phyloP scores from a whole-genome alignment of 2,888 invertebrate genomes.

The Mechanitis messenoides region DNA sequence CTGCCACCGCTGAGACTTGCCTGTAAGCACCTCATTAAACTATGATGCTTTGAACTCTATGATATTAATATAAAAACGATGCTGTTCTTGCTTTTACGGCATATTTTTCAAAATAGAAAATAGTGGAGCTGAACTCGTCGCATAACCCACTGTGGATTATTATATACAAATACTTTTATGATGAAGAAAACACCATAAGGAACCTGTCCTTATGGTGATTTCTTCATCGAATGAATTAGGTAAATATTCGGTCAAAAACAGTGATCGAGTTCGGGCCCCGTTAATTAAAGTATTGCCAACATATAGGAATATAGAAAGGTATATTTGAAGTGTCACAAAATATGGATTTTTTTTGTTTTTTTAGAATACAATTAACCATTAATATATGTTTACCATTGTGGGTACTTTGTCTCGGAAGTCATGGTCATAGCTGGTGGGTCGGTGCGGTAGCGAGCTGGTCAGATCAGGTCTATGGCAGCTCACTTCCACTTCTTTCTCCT shows the following conservation, averaged over 20 bases:
- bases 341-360: not conserved
- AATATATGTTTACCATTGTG: conserved; percentile 48
- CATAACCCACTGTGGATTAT: too few relatives aligned
- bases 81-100: too few relatives aligned
- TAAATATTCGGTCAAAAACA: too few relatives aligned
- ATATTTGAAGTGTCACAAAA: too few relatives aligned
- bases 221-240: too few relatives aligned
- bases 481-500: conserved; percentile 53
- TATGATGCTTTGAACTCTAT: too few relatives aligned
- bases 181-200: too few relatives aligned
- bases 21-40: conserved; percentile 34
- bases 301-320: too few relatives aligned
- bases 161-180: too few relatives aligned
- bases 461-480: conserved; percentile 48
- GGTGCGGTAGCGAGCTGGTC: conserved; percentile 41
- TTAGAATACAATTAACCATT: not conserved
- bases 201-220: too few relatives aligned
- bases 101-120: not conserved
- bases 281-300: too few relatives aligned
- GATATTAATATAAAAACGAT: conserved; percentile 4
- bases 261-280: too few relatives aligned
- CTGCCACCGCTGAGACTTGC: conserved; percentile 50
- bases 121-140: not conserved
- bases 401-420: conserved; percentile 51
- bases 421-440: conserved; percentile 47